phyloP scores from a whole-genome alignment of 53 echinoderm and acorn worm genomes.

The Holothuria leucospilota region DNA sequence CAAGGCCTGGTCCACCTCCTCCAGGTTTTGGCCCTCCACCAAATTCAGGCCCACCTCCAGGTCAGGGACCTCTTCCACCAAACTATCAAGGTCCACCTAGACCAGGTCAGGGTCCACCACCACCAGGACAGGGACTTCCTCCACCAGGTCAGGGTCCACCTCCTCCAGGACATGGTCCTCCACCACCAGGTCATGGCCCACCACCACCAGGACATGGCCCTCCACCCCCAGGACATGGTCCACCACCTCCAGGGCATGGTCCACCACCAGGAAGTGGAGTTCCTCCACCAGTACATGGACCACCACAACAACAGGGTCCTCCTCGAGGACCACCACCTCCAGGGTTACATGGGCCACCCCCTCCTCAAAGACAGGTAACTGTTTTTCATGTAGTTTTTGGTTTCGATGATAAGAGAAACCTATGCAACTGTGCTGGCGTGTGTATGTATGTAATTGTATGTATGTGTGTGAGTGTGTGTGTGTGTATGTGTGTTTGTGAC shows the following conservation, averaged over 20 bases:
- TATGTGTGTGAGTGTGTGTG: too few species aligned
- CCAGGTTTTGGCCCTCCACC: slow-evolving; percentile 64
- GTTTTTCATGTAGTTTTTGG: slow-evolving; percentile 11
- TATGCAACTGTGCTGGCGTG: too few species aligned
- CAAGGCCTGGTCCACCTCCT: slow-evolving; percentile 67
- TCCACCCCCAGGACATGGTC: slow-evolving; percentile 68
- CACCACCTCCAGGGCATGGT: slow-evolving; percentile 59
- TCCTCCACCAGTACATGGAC: slow-evolving; percentile 70
- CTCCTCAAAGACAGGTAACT: slow-evolving; percentile 45
- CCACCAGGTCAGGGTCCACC: slow-evolving; percentile 51
- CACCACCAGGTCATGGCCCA: slow-evolving; percentile 65
- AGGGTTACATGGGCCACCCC: slow-evolving; percentile 57
- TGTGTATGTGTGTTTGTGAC: too few species aligned
- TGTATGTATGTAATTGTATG: too few species aligned
- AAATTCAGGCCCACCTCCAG: slow-evolving; percentile 58
- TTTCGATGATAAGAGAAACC: too few species aligned
- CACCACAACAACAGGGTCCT: slow-evolving; percentile 78
- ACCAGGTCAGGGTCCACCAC: slow-evolving; percentile 70
- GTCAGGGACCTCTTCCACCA: slow-evolving; percentile 66
- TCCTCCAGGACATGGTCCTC: slow-evolving; percentile 66
- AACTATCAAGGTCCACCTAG: slow-evolving; percentile 61
- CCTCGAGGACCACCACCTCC: slow-evolving; percentile 65
- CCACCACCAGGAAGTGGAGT: slow-evolving; percentile 60
- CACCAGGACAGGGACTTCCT: slow-evolving; percentile 60
- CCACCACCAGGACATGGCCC: slow-evolving; percentile 63